Evolutionary conservation across 2,888 invertebrate species (phyloP), one percentile per base, ranked within the genome.

Genomic region (Drosophila percnosoma): DNA sequence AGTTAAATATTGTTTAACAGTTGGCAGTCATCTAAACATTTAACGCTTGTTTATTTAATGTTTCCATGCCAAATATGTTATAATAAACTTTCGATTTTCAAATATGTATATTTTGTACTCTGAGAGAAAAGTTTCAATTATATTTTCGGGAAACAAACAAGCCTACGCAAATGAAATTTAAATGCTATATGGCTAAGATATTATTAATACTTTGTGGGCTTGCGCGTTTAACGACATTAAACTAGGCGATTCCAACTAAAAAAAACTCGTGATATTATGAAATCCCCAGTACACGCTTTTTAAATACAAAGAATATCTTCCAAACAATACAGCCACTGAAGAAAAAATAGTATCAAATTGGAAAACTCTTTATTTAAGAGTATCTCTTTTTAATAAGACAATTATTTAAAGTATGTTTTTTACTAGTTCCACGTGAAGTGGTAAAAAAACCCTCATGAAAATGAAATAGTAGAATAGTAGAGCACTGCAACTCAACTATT

Each of bases 371-470:
- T 13, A 4, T 24, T 24, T 24, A 4, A 24, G 2, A 42, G 10
- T 5, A 42, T 21, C 11, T 33, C 21, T 5, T 42, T 42, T 21
- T 21, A 42, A 5, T 2, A 40, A 21, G 21, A 0, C 11, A 11
- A 21, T 21, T 11, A 11, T 10, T 40, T 11, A 5, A 21, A n/a
- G 10, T 21, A 40, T n/a, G n/a, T n/a, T n/a, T 42, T 21, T 21
- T 2, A 21, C 21, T 21, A 5, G 0, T 2, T 21, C 0, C 1
- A 5, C 1, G 40, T 5, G 5, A 2, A 21, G 40, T 33, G 10
- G 31, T 10, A 4, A 11, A 40, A 31, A n/a, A 40, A 21, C 2
- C 2, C 1, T 21, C 5, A 21, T 6, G 2, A 42, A 42, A 21
- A 21, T 42, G 0, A 42, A 21, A 1, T 6, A 42, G 0, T 21